phyloP scores from a whole-genome alignment of 2,113 vertebrate species.

The Oceanites oceanicus region DNA sequence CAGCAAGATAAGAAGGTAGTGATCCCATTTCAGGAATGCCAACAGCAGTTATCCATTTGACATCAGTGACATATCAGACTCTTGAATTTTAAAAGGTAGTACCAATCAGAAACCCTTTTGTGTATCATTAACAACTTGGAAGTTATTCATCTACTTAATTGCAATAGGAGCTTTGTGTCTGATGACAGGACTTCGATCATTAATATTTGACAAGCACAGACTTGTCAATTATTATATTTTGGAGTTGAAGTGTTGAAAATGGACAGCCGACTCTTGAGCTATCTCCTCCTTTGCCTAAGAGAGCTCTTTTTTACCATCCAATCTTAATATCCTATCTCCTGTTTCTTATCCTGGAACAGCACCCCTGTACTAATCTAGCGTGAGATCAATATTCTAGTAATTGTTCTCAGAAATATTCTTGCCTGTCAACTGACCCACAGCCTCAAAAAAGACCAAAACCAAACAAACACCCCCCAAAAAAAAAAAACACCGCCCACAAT shows the following conservation, averaged over 20 bases:
- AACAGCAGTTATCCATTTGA: background rate
- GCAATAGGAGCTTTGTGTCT: background rate
- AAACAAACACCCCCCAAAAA: background rate
- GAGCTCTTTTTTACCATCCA: background rate
- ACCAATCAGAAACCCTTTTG: background rate
- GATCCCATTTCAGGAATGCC: background rate
- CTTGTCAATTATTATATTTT: background rate
- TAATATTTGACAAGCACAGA: background rate
- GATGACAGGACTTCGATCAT: background rate
- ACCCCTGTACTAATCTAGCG: background rate
- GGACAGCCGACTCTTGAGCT: background rate
- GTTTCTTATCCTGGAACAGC: background rate
- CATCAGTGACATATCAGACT: background rate
- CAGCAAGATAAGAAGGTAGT: background rate
- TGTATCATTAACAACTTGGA: background rate
- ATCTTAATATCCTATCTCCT: background rate
- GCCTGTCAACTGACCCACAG: background rate
- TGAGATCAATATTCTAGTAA: background rate
- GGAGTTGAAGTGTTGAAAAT: background rate
- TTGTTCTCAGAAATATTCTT: background rate
- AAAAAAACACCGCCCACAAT: background rate
- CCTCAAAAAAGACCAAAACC: rapidly evolving
- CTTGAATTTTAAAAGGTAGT: background rate
- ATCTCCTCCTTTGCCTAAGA: background rate
- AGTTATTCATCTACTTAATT: background rate